Evolutionary conservation across 2,888 invertebrate genomes (phyloP), one percentile per base, ranked within the genome.

Genomic region (Drosophila robusta): DNA sequence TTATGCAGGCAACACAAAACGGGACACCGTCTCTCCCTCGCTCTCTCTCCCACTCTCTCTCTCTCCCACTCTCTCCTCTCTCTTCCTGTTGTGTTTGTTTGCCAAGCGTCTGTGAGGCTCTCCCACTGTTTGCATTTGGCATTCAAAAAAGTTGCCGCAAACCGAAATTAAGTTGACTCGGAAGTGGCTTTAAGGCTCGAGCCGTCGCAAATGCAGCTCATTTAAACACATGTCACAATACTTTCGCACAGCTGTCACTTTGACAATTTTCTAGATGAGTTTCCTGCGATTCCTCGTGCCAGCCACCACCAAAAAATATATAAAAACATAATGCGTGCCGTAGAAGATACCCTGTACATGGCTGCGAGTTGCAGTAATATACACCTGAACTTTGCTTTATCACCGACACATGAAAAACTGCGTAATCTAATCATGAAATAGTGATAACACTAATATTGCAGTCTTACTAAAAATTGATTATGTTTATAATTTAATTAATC

Each of bases 241-340:
- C 85, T 89, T 89, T 85, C 79, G 75, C 86, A 77, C 85, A 86
- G 82, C 89, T 86, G 85, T 86, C 85, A 89, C 85, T 86, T 89
- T 87, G 86, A 87, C 89, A 86, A 86, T 86, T 86, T 87, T 87
- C 82, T 87, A 89, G 89, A 86, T 89, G 89, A 86, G 85, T 89
- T 86, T 87, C 86, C 70, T 79, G 61, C 77, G 87, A 70, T 76
- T 87, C 65, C 61, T 47, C 47, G 45, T 24, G 36, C 26, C 44
- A 18, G 22, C 39, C 26, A 42, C 49, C 50, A 50, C 46, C 56
- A 56, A 60, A 42, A 34, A 2, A 6, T 34, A 12, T 12, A 34
- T 12, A 4, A 12, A 34, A 34, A 12, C 12, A 0, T 4, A 9
- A 29, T 9, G 29, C 22, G 22, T 4, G 22, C 3, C 9, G 9